Evolutionary conservation across 2,888 invertebrate genomes (phyloP).

Genomic region (Chloroclysta siterata): DNA sequence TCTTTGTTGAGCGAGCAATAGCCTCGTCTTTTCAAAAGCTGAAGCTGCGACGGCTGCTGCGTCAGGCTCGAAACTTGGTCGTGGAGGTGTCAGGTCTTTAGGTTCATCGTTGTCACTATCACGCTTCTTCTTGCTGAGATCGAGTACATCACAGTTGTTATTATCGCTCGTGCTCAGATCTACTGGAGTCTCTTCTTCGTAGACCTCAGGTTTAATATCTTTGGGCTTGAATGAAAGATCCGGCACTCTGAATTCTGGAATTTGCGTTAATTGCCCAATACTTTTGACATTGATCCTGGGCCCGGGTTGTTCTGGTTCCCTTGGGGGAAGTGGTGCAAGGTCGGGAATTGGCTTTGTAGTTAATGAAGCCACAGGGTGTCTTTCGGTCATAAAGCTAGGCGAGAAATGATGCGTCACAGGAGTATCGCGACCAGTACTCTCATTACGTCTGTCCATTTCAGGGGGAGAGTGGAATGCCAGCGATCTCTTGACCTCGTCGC

Average conservation of each 20-base stretch:
- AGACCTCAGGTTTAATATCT: conserved; percentile 66
- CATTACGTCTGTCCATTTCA: conserved; percentile 76
- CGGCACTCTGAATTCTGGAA: conserved; percentile 76
- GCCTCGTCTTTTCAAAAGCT: conserved; percentile 83
- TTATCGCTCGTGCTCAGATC: conserved; percentile 88
- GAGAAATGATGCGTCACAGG: conserved; percentile 73
- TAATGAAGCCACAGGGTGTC: conserved; percentile 74
- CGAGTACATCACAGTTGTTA: conserved; percentile 88
- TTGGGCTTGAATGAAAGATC: conserved; percentile 66
- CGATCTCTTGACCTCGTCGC: conserved; percentile 84
- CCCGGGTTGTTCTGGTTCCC: conserved; percentile 68
- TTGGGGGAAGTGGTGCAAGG: conserved; percentile 58
- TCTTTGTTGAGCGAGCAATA: conserved; percentile 88
- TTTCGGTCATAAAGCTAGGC: conserved; percentile 74
- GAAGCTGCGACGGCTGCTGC: conserved; percentile 68
- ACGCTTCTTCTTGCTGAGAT: conserved; percentile 91
- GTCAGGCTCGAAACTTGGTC: conserved; percentile 76
- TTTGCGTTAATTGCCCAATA: conserved; percentile 86
- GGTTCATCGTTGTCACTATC: conserved; percentile 68
- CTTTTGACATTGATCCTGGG: conserved; percentile 87
- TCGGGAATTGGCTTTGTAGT: conserved; percentile 70
- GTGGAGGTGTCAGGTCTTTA: conserved; percentile 63
- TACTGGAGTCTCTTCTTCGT: conserved; percentile 85
- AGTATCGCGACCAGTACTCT: conserved; percentile 70
- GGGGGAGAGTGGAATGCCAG: conserved; percentile 83